A percentile compares a stretch with the other conserved stretches of the same genome.
Evolutionary conservation across 2,113 vertebrate species (phyloP).

Genomic region (Poeciliopsis prolifica): DNA sequence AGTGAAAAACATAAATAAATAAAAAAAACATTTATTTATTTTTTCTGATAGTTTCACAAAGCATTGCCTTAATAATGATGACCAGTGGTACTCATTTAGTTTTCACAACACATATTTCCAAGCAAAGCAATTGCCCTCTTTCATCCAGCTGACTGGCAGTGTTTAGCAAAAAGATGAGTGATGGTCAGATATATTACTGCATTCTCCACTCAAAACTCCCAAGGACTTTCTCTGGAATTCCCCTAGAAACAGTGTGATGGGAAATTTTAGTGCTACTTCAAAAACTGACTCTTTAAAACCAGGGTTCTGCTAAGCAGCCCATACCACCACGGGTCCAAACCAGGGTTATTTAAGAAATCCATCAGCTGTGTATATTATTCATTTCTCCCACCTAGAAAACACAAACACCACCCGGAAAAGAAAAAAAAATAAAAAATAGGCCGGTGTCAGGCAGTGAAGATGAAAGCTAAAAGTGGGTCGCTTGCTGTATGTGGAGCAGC

Average conservation of each 20-base stretch:
- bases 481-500: slow-evolving; percentile 73
- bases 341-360: slow-evolving; percentile 33
- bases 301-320: background rate
- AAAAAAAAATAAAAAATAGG: slow-evolving; percentile 26
- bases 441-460: slow-evolving; percentile 60
- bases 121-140: too few species aligned
- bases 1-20: background rate
- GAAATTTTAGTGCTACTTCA: background rate
- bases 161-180: too few species aligned
- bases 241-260: background rate
- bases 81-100: too few species aligned
- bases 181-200: too few species aligned
- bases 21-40: too few species aligned
- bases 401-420: slow-evolving; percentile 11
- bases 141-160: too few species aligned
- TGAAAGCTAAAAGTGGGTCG: slow-evolving; percentile 69
- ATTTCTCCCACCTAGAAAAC: slow-evolving; percentile 55
- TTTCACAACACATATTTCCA: too few species aligned
- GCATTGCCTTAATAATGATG: too few species aligned
- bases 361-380: slow-evolving; percentile 50
- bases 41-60: background rate
- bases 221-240: too few species aligned
- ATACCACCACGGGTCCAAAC: slow-evolving; percentile 14
- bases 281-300: background rate
- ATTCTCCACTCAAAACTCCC: background rate